Base-by-base conservation (phyloP, 2,113 vertebrate species). In the Oplegnathus fasciatus region DNA sequence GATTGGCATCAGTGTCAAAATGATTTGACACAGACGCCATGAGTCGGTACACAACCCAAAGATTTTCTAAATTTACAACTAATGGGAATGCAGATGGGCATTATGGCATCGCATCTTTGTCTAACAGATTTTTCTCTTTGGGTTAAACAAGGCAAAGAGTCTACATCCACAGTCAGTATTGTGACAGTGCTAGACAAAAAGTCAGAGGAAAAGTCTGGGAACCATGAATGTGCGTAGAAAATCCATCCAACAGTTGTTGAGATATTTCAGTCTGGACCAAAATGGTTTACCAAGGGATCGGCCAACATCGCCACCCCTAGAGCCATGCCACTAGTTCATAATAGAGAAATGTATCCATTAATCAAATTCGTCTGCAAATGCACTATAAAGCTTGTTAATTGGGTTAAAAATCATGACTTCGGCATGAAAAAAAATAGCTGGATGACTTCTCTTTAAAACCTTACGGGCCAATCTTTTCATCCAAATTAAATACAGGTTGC, bases 401-500 rank as follows among this genome's bases (percentile, higher is more conserved):
- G 50, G 62, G 32, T 73, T 42, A 34, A 82, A 60, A 65, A 48
- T 18, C 26, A 62, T 73, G 40, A 73, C 78, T 77, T 44, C 85
- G 32, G 73, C 64, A 78, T 62, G 17, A 52, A 46, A 58, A n/a
- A 67, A 57, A 66, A 24, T 46, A 81, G 26, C 64, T 69, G 60
- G 34, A 83, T 55, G 22, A 70, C 52, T 78, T 66, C 55, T 83
- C 13, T 30, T 48, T 40, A 58, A 67, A 77, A 84, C 58, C 5
- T 48, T 73, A 8, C 2, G n/a, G 54, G 70, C 62, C 62, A 14
- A 26, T 87, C 40, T 79, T 70, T 84, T 87, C 79, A 74, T 66
- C 65, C 69, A 87, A 91, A 91, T 93, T 66, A 85, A 84, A 91
- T 81, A 73, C 82, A 52, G 71, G 68, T 81, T 64, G n/a, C n/a